These are phyloP conservation scores for Aphelenchoides fujianensis DNA, from an alignment of 1,140 invertebrate genomes.

Conservation along the genomic window DNA sequence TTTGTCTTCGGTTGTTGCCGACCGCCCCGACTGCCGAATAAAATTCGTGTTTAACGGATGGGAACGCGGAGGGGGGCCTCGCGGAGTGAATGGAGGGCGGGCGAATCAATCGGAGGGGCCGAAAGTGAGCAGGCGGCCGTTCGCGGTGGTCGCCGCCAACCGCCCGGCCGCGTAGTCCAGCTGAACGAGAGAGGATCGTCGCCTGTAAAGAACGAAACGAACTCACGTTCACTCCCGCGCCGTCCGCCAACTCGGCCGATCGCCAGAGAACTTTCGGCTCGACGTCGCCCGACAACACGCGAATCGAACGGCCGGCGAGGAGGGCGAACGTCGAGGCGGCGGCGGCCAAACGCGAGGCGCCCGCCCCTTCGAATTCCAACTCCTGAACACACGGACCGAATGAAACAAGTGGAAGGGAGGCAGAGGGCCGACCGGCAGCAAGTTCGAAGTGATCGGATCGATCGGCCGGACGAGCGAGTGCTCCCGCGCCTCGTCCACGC, in stretches of 20 bases:
- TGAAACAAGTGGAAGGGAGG: not conserved
- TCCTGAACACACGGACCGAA: not conserved
- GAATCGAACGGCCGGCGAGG: not conserved
- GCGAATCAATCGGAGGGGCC: not conserved
- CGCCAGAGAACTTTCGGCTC: not conserved
- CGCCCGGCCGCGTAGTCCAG: not conserved
- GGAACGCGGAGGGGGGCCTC: no score
- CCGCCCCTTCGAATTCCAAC: not conserved
- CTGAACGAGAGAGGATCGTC: not conserved
- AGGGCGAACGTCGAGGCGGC: not conserved
- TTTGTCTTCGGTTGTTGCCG: no score
- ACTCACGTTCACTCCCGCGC: not conserved
- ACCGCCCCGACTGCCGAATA: no score
- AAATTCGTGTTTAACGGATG: no score
- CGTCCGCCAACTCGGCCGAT: not conserved
- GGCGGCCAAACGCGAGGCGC: not conserved
- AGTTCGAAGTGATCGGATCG: not conserved
- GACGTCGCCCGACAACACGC: not conserved
- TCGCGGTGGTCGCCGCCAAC: not conserved
- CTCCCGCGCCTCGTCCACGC: not conserved
- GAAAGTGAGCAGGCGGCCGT: not conserved
- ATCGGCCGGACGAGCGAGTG: not conserved
- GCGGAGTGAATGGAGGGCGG: no score
- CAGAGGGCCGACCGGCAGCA: not conserved
- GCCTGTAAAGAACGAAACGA: not conserved